phyloP scores from a whole-genome alignment of 2,797 vertebrate genomes.

The Megaceryle alcyon region DNA sequence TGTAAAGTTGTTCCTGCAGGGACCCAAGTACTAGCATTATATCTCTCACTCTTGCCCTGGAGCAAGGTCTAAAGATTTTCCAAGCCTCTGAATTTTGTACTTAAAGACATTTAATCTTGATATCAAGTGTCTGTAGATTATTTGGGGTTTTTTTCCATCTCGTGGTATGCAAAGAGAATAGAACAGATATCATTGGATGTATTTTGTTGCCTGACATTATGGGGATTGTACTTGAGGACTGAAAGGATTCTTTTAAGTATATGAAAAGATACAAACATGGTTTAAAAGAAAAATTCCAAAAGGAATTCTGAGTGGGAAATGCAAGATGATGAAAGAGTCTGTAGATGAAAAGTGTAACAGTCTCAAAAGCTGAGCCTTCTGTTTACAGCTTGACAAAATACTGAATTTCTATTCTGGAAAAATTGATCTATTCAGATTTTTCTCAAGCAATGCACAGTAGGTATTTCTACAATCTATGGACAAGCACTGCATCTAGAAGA shows the following conservation, averaged over 20 bases:
- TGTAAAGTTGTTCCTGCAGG: background rate
- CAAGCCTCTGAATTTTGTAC: background rate
- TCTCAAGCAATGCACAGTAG: background rate
- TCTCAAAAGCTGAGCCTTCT: background rate
- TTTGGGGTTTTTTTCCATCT: background rate
- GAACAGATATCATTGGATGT: background rate
- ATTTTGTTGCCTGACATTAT: background rate
- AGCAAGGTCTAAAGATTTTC: background rate
- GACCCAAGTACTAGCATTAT: background rate
- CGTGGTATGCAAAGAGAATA: background rate
- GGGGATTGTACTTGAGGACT: background rate
- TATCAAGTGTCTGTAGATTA: background rate
- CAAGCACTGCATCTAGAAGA: background rate
- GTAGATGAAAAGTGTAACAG: background rate
- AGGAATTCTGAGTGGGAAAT: background rate
- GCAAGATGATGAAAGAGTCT: background rate
- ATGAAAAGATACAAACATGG: background rate
- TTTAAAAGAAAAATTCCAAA: background rate
- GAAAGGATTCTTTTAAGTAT: background rate
- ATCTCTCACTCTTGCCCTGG: background rate
- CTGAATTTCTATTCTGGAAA: background rate
- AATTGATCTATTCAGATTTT: background rate
- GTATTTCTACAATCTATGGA: background rate
- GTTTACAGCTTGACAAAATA: background rate
- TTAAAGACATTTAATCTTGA: background rate